Evolutionary conservation across 2,797 vertebrate genomes (phyloP), one percentile per base, ranked within the genome.

Genomic region (Poeciliopsis presidionis): DNA sequence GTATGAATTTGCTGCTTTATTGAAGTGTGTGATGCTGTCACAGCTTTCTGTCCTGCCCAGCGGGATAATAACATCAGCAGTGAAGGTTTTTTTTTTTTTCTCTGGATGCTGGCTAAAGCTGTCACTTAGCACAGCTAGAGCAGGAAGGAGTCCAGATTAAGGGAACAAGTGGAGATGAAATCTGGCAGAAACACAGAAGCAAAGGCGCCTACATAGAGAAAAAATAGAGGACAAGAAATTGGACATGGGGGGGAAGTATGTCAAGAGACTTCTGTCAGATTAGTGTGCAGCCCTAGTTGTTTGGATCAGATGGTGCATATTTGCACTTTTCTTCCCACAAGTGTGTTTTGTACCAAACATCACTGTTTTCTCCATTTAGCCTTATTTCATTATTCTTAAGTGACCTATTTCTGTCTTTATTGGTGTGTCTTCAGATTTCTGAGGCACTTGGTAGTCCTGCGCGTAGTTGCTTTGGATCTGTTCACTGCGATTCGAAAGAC

Each of bases 401-500:
- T 45, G 67, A 46, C 25, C 67, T 45, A 16, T 13, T 28, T 46
- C 16, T 59, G 11, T 46, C 16, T 45, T 33, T 69, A 46, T 28
- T n/a, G 39, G 7, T 79, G 25, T 67, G 69, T 76, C 67, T 39
- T 91, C 93, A 97, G 96, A 94, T 90, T 33, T 89, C 88, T 81
- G 91, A 96, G 90, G 94, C 89, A 78, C 88, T 83, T 49, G 84
- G 89, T 93, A 96, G 95, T 88, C 95, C 95, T 78, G 92, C 89
- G 79, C 94, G 95, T 87, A 94, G 96, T 93, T 91, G 95, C 91
- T 93, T 89, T 81, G 95, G 92, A 91, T 95, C 90, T 0, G 70
- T 94, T 93, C 0, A 89, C 82, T 94, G 87, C 0, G 90, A 91
- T 18, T 87, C 94, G 86, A 77, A 79, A 43, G 95, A 96, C 86